A percentile compares a stretch with the other conserved stretches of the same genome.
Evolutionary conservation across 2,888 invertebrate species (phyloP).

Genomic region (Rhorus exstirpatorius): DNA sequence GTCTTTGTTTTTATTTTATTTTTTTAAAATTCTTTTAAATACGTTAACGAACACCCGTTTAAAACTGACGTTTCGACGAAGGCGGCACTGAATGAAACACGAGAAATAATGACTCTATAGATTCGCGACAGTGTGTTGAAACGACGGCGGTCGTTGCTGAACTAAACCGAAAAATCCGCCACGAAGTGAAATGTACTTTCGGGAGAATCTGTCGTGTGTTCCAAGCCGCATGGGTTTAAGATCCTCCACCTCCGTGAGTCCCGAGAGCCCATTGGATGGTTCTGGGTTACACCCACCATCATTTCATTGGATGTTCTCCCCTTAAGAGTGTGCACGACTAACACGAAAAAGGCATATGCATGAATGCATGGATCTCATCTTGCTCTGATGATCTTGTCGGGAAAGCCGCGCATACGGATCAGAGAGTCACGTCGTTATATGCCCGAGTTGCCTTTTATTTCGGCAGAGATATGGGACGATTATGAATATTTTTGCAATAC

Average conservation of each 20-base stretch:
- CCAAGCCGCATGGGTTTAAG: slow-evolving; percentile 54
- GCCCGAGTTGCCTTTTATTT: too few species aligned
- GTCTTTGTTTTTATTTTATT: slow-evolving; percentile 25
- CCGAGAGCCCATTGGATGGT: slow-evolving; percentile 57
- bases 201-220: slow-evolving; percentile 27
- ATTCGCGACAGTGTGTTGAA: slow-evolving; percentile 36
- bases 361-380: slow-evolving; percentile 41
- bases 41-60: slow-evolving; percentile 47
- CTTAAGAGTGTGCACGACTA: slow-evolving; percentile 29
- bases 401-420: slow-evolving; percentile 7
- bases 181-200: neutral
- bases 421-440: slow-evolving; percentile 4
- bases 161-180: slow-evolving; percentile 49
- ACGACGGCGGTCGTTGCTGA: slow-evolving; percentile 61
- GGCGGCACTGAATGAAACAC: slow-evolving; percentile 39
- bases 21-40: neutral
- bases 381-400: neutral
- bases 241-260: slow-evolving; percentile 63
- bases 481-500: too few species aligned
- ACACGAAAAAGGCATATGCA: neutral
- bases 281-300: slow-evolving; percentile 61
- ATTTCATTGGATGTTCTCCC: slow-evolving; percentile 53
- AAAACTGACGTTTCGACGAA: slow-evolving; percentile 8
- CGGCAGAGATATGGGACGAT: too few species aligned
- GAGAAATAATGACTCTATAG: neutral